A percentile compares a stretch with the other conserved stretches of the same genome.
phyloP scores from a whole-genome alignment of 2,797 vertebrate genomes.

The Craterocephalus amniculus region DNA sequence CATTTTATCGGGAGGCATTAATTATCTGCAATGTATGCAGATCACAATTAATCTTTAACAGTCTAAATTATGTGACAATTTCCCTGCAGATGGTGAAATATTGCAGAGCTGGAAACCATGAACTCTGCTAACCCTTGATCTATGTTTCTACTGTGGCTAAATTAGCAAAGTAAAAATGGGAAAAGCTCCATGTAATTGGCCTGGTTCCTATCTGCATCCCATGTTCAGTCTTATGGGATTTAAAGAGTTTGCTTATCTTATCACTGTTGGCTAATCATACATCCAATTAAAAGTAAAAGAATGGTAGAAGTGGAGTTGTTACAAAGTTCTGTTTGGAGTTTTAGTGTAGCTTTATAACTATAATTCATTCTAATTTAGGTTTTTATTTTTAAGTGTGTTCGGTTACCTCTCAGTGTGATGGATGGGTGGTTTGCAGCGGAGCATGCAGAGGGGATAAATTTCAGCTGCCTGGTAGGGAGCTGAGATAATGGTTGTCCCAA shows the following conservation, averaged over 20 bases:
- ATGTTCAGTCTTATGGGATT: not conserved
- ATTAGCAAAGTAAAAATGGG: not conserved
- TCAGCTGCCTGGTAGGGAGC: slow-evolving; percentile 14
- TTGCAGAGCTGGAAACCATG: not conserved
- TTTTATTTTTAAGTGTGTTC: slow-evolving; percentile 1
- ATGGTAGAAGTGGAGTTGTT: too few species aligned
- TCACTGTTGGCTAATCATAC: not conserved
- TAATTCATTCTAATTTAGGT: not conserved
- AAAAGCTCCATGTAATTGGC: not conserved
- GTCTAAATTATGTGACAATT: not conserved
- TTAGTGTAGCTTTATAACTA: not conserved
- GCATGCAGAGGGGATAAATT: slow-evolving; percentile 10
- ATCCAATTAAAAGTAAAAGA: too few species aligned
- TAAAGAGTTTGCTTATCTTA: not conserved
- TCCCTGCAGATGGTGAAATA: not conserved
- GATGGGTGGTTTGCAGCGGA: slow-evolving; percentile 3
- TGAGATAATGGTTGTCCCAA: slow-evolving; percentile 43
- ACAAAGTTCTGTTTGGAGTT: not conserved
- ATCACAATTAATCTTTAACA: not conserved
- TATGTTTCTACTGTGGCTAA: not conserved
- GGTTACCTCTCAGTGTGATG: not conserved
- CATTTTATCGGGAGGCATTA: too few species aligned
- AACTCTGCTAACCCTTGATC: not conserved
- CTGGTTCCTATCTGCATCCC: not conserved
- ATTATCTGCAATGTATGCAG: too few species aligned